These are phyloP conservation scores for Drosophila rufa DNA, from an alignment of 1,140 invertebrate genomes.

Conservation along the genomic window DNA sequence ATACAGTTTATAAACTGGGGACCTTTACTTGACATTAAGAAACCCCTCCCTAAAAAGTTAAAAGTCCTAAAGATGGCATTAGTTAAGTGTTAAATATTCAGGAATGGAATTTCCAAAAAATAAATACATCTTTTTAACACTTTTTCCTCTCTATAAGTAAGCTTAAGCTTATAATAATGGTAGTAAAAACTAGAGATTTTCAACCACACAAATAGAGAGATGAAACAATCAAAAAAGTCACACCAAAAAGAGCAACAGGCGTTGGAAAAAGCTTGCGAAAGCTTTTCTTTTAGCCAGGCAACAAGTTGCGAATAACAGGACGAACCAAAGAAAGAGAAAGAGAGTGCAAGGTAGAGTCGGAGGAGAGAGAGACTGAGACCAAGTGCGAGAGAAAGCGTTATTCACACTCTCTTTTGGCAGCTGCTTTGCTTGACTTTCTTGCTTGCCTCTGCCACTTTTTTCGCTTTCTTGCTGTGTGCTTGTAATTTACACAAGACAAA, in stretches of 20 bases:
- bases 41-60: too few species aligned
- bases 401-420: slow-evolving; percentile 38
- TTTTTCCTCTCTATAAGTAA: too few species aligned
- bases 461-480: slow-evolving; percentile 8
- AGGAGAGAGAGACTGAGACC: neutral
- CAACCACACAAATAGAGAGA: slow-evolving; percentile 9
- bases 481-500: slow-evolving; percentile 67
- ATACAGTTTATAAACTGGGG: too few species aligned
- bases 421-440: slow-evolving; percentile 9
- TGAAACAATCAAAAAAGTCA: slow-evolving; percentile 1
- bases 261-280: slow-evolving; percentile 26
- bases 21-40: neutral
- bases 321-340: slow-evolving; percentile 7
- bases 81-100: neutral
- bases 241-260: slow-evolving; percentile 28
- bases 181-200: neutral
- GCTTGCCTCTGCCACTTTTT: slow-evolving; percentile 4
- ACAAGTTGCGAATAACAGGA: slow-evolving; percentile 55
- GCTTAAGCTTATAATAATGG: neutral
- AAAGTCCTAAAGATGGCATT: too few species aligned
- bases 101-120: too few species aligned
- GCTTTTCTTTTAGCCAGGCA: slow-evolving; percentile 38
- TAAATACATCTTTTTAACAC: too few species aligned
- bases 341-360: slow-evolving; percentile 1
- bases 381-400: slow-evolving; percentile 19